A percentile compares a stretch with the other conserved stretches of the same genome.
Evolutionary conservation across 1,140 invertebrate genomes (phyloP).

Genomic region (Zaprionus kolodkinae): DNA sequence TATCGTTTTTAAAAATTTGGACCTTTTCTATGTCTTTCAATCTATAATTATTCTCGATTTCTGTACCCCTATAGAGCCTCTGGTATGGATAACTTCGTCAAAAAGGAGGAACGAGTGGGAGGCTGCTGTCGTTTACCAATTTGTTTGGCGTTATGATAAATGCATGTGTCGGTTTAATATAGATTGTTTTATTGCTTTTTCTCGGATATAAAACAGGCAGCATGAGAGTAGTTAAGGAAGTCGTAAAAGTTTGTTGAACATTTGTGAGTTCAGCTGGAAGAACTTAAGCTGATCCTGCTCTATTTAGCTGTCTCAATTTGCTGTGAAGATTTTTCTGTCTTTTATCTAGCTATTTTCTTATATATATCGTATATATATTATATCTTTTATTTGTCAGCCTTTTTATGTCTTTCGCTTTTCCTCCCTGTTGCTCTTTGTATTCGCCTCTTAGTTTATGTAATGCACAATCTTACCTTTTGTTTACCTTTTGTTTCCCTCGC

Average conservation of each 20-base stretch:
- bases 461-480: not conserved
- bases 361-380: too few relatives aligned
- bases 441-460: not conserved
- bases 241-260: slow-evolving; percentile 31
- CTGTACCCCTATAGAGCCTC: too few relatives aligned
- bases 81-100: too few relatives aligned
- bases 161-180: slow-evolving; percentile 44
- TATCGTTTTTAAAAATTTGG: too few relatives aligned
- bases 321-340: not conserved
- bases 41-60: too few relatives aligned
- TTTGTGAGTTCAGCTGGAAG: slow-evolving; percentile 39
- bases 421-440: not conserved
- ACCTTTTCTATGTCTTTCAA: too few relatives aligned
- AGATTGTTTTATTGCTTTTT: slow-evolving; percentile 58
- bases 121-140: slow-evolving; percentile 44
- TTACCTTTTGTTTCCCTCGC: not conserved
- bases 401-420: not conserved
- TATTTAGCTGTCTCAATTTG: not conserved
- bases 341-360: too few relatives aligned
- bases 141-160: slow-evolving; percentile 54
- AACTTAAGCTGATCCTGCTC: not conserved
- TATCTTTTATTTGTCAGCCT: too few relatives aligned
- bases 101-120: too few relatives aligned
- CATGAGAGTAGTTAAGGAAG: slow-evolving; percentile 8
- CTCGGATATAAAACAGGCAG: not conserved